Percentiles rank a stretch among this genome's conserved stretches.
Conservation (phyloP, 2,888 invertebrate genomes). For the Hanleya hanleyi region DNA sequence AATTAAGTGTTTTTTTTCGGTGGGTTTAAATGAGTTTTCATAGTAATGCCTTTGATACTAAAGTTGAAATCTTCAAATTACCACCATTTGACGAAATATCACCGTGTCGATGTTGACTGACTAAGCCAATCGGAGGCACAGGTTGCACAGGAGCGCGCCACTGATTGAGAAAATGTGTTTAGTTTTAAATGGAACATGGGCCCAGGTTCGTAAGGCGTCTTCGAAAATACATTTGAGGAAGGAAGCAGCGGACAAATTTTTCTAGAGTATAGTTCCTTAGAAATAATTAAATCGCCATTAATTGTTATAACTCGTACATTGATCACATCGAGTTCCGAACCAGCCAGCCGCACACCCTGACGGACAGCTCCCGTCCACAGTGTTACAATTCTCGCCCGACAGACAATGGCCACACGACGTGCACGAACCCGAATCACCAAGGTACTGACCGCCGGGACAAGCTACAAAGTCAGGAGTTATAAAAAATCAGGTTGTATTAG, state of each 20-base stretch:
- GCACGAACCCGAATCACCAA: background rate
- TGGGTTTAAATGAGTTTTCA: no score
- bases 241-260: background rate
- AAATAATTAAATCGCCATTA: background rate
- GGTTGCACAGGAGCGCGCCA: no score
- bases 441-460: background rate
- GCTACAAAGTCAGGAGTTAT: background rate
- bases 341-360: constrained; percentile 42
- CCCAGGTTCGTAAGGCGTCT: no score
- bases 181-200: no score
- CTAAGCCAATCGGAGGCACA: no score
- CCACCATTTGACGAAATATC: no score
- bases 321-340: constrained; percentile 38
- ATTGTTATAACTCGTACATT: constrained; percentile 29
- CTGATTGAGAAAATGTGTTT: no score
- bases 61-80: no score
- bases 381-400: constrained; percentile 23
- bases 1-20: no score
- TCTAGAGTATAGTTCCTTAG: background rate
- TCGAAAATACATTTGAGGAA: no score
- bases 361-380: constrained; percentile 35
- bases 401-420: background rate
- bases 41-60: no score
- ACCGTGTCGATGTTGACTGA: no score
- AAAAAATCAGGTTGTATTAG: background rate